These are phyloP conservation scores for Nothura maculosa DNA, from an alignment of 2,797 vertebrate genomes.

Conservation along the genomic window DNA sequence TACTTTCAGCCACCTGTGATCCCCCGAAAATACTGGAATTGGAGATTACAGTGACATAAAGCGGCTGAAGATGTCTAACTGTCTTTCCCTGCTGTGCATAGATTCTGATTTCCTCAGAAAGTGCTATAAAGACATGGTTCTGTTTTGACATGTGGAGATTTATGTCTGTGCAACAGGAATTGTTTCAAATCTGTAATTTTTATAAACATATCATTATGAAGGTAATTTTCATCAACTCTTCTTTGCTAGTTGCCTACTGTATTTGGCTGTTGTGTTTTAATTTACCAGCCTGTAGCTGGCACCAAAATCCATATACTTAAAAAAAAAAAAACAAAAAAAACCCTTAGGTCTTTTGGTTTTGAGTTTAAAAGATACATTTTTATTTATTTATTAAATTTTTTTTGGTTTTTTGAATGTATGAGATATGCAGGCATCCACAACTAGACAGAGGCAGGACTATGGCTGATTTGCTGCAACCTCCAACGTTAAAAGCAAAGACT, in stretches of 20 bases:
- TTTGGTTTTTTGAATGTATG: background rate
- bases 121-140: background rate
- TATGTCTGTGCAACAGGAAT: background rate
- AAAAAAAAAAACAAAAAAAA: too few relatives aligned
- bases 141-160: background rate
- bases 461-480: background rate
- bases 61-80: rapidly evolving
- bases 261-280: background rate
- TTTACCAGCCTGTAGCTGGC: background rate
- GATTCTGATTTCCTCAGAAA: background rate
- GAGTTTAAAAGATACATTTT: background rate
- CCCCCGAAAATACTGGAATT: rapidly evolving
- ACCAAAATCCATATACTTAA: background rate
- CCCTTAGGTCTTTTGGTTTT: background rate
- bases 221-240: background rate
- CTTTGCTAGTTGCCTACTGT: background rate
- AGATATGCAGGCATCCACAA: background rate
- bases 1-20: rapidly evolving
- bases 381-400: background rate
- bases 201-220: background rate
- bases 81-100: background rate
- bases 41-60: background rate
- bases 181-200: background rate
- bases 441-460: background rate
- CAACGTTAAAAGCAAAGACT: background rate